A percentile compares a stretch with the other conserved stretches of the same genome.
These are phyloP conservation scores for Sinonovacula constricta DNA, from an alignment of 1,140 invertebrate species.

Conservation along the genomic window DNA sequence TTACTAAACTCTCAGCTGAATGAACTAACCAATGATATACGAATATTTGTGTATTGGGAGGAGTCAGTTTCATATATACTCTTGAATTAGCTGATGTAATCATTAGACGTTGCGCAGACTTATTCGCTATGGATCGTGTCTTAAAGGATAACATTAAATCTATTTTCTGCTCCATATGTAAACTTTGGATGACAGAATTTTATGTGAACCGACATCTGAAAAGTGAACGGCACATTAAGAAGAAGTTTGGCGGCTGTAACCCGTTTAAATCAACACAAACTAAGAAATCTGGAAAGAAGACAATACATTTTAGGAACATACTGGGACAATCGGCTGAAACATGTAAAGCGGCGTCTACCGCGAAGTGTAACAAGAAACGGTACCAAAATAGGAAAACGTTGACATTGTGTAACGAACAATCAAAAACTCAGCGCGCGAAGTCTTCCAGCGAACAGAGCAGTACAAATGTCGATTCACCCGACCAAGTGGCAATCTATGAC, in stretches of 20 bases:
- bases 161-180: conserved; percentile 12
- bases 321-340: background rate
- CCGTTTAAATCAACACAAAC: background rate
- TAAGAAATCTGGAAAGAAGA: background rate
- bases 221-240: conserved; percentile 18
- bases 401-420: background rate
- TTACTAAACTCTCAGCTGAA: no score
- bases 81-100: no score
- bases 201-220: conserved; percentile 4
- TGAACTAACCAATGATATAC: no score
- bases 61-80: no score
- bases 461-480: no score
- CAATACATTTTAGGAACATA: background rate
- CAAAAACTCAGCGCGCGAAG: no score
- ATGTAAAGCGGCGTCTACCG: background rate
- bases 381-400: background rate
- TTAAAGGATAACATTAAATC: conserved; percentile 20
- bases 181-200: conserved; percentile 27
- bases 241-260: no score
- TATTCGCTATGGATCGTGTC: no score
- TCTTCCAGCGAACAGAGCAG: no score
- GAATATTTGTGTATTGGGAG: no score
- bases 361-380: background rate
- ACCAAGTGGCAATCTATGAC: no score
- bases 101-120: no score